These are phyloP conservation scores for Ptychadena robeensis DNA, from an alignment of 2,797 vertebrate species.

Conservation along the genomic window DNA sequence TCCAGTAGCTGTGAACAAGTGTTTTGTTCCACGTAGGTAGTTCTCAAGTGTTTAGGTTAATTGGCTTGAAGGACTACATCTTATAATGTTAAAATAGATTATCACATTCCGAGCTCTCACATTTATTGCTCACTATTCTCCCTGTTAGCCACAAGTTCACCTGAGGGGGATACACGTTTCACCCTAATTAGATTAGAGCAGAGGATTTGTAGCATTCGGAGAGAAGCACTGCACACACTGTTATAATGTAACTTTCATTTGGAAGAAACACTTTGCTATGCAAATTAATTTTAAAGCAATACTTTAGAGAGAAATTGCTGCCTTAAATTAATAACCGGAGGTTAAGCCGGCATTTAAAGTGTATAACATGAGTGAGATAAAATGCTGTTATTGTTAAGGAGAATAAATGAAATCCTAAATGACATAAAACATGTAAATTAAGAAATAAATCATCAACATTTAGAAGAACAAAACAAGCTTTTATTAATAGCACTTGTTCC, in stretches of 20 bases:
- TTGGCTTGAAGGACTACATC: constrained; percentile 43
- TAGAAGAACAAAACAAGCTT: constrained; percentile 45
- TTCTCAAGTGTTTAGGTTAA: constrained; percentile 35
- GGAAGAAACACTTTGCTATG: constrained; percentile 49
- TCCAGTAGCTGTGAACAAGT: background rate
- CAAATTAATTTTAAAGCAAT: constrained; percentile 58
- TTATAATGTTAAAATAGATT: constrained; percentile 35
- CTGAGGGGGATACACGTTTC: constrained; percentile 51
- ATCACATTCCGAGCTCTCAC: constrained; percentile 34
- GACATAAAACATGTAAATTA: constrained; percentile 49
- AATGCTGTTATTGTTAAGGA: constrained; percentile 49
- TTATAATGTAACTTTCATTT: constrained; percentile 52
- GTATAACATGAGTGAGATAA: constrained; percentile 50
- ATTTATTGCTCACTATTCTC: constrained; percentile 26
- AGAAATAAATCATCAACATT: constrained; percentile 44
- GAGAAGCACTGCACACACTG: constrained; percentile 2
- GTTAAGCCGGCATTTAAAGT: constrained; percentile 56
- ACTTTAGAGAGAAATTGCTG: constrained; percentile 57
- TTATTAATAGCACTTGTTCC: constrained; percentile 21
- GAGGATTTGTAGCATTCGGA: constrained; percentile 36
- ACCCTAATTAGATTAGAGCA: constrained; percentile 57
- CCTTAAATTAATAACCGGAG: constrained; percentile 59
- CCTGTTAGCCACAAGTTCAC: constrained; percentile 46
- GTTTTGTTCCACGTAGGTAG: constrained; percentile 26
- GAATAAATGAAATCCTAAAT: constrained; percentile 53